Evolutionary conservation across 2,888 invertebrate species (phyloP).

Genomic region (Beris chalybata): DNA sequence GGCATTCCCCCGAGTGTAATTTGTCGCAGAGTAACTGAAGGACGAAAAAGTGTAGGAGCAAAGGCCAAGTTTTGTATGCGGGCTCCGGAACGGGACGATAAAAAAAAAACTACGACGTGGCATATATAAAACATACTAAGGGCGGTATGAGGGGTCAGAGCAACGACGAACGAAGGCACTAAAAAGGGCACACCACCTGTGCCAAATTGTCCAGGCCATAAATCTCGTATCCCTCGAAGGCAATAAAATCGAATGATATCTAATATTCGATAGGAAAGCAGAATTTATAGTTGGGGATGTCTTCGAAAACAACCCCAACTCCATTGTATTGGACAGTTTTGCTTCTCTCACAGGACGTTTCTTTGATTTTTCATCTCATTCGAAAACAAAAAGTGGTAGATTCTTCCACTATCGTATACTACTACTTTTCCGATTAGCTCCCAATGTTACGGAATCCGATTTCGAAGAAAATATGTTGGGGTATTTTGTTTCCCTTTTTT

Average conservation of each 20-base stretch:
- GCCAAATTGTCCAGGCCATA: slow-evolving; percentile 39
- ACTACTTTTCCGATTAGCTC: slow-evolving; percentile 24
- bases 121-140: slow-evolving; percentile 11
- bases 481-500: slow-evolving; percentile 17
- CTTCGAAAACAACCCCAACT: slow-evolving; percentile 3
- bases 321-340: not conserved
- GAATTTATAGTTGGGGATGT: slow-evolving; percentile 33
- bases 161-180: slow-evolving; percentile 17
- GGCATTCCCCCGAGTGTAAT: slow-evolving; percentile 29
- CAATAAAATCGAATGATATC: slow-evolving; percentile 41
- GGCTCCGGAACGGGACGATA: slow-evolving; percentile 2
- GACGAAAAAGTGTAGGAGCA: slow-evolving; percentile 20
- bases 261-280: slow-evolving; percentile 38
- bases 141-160: not conserved
- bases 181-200: slow-evolving; percentile 39
- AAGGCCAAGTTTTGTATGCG: slow-evolving; percentile 21
- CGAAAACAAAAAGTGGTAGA: too few relatives aligned
- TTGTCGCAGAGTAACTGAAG: slow-evolving; percentile 30
- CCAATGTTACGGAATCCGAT: slow-evolving; percentile 26
- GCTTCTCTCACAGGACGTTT: not conserved
- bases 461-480: slow-evolving; percentile 27
- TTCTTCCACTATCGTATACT: not conserved
- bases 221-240: slow-evolving; percentile 39
- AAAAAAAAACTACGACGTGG: slow-evolving; percentile 21
- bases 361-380: too few relatives aligned